A percentile compares a stretch with the other conserved stretches of the same genome.
phyloP scores from a whole-genome alignment of 2,888 invertebrate genomes.

The Actias luna region DNA sequence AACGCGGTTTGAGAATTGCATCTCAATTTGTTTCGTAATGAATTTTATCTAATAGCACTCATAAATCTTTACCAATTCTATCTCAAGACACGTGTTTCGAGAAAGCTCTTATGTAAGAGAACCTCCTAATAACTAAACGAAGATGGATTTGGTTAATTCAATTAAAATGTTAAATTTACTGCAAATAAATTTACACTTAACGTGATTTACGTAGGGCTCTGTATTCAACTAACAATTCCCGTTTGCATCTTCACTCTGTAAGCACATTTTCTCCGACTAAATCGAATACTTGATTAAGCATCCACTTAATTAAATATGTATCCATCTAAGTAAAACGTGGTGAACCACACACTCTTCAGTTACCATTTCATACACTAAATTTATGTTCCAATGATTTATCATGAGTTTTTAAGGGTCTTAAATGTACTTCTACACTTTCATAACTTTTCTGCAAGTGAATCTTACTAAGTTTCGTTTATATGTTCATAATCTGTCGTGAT shows the following conservation, averaged over 20 bases:
- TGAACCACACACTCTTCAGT: not conserved
- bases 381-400: not conserved
- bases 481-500: too few species aligned
- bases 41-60: not conserved
- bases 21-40: too few species aligned
- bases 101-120: not conserved
- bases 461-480: too few species aligned
- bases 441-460: too few species aligned
- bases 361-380: not conserved
- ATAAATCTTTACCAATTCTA: too few species aligned
- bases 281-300: slow-evolving; percentile 7
- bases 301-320: slow-evolving; percentile 7
- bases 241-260: slow-evolving; percentile 12
- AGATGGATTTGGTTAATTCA: not conserved
- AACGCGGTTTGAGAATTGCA: too few species aligned
- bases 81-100: not conserved
- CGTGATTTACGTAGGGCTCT: slow-evolving; percentile 8
- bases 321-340: not conserved
- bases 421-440: not conserved
- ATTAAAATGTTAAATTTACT: not conserved
- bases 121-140: not conserved
- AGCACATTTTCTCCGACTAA: slow-evolving; percentile 14
- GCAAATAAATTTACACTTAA: slow-evolving; percentile 11
- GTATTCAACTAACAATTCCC: slow-evolving; percentile 8
- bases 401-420: not conserved